These are phyloP conservation scores for Capreolus pygargus DNA, from an alignment of 2,113 vertebrate genomes.

Conservation along the genomic window DNA sequence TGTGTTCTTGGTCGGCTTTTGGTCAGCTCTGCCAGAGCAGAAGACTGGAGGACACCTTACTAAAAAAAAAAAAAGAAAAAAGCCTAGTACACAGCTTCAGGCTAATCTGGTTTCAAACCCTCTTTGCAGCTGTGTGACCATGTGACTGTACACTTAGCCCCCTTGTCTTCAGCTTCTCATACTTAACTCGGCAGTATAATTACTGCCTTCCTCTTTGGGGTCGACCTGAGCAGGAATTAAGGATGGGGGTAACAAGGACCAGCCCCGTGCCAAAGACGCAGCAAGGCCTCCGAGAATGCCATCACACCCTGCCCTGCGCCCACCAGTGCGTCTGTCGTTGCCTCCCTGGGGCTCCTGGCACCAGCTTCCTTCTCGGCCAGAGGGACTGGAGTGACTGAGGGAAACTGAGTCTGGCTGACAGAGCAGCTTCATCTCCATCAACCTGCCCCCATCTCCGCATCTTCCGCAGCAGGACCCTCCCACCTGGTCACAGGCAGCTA, in stretches of 20 bases:
- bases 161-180: neutral
- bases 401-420: neutral
- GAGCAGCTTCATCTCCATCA: neutral
- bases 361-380: neutral
- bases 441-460: neutral
- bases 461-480: neutral
- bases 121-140: neutral
- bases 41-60: neutral
- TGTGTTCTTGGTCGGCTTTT: neutral
- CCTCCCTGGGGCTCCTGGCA: constrained; percentile 19
- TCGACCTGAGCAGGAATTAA: neutral
- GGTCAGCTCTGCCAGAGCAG: neutral
- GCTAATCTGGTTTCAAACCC: neutral
- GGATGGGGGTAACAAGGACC: neutral
- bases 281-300: neutral
- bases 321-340: neutral
- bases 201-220: neutral
- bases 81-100: neutral
- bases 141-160: neutral
- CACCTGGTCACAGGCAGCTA: neutral
- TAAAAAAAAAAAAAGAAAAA: neutral
- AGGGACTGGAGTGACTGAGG: neutral
- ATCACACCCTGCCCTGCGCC: neutral
- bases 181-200: neutral
- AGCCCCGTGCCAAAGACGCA: neutral